Conservation (phyloP, 2,888 invertebrate genomes). For the Nephrotoma guestfalica region DNA sequence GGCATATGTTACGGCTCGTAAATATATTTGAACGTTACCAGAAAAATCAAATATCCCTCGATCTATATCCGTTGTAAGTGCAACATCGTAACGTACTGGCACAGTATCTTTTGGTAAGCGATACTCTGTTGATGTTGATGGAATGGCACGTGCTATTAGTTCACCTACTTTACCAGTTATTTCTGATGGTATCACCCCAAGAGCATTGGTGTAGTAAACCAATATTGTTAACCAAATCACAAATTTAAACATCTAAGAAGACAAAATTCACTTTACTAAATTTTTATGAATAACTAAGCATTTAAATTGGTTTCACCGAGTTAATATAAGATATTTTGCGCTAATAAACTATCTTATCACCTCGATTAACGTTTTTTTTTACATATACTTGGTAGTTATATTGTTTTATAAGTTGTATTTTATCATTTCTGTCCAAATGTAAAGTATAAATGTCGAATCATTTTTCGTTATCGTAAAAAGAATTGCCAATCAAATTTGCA, state of each 20-base stretch:
- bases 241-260: neutral
- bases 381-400: no score
- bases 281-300: no score
- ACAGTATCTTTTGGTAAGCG: conserved; percentile 33
- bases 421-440: no score
- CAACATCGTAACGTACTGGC: conserved; percentile 37
- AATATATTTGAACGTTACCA: conserved; percentile 19
- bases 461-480: no score
- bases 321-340: no score
- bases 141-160: neutral
- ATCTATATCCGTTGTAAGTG: conserved; percentile 22
- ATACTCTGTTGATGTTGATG: neutral
- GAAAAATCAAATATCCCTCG: conserved; percentile 17
- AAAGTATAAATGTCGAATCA: no score
- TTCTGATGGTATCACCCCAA: neutral
- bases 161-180: neutral
- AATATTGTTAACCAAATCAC: neutral
- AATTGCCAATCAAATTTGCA: no score
- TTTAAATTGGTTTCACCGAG: no score
- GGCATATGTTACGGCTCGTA: conserved; percentile 8
- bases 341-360: no score
- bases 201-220: neutral
- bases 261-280: no score
- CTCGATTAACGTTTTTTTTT: no score
- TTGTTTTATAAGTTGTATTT: no score